Evolutionary conservation across 2,113 vertebrate genomes (phyloP).

Genomic region (Echinops telfairi): DNA sequence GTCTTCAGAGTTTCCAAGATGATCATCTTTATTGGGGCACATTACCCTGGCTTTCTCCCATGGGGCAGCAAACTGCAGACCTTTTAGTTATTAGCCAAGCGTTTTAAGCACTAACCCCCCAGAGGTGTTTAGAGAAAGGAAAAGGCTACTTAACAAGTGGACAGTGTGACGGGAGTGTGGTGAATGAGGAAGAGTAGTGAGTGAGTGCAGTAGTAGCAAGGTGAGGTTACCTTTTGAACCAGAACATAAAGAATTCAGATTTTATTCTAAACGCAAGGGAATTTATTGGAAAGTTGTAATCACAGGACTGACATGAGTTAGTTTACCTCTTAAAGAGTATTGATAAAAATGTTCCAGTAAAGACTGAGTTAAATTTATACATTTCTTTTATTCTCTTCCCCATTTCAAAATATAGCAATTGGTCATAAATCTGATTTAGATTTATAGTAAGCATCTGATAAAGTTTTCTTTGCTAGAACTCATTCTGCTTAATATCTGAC

Average conservation of each 20-base stretch:
- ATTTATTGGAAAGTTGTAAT: not conserved
- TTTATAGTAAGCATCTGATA: not conserved
- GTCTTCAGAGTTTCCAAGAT: not conserved
- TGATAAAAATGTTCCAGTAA: not conserved
- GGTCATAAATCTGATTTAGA: not conserved
- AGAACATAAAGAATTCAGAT: not conserved
- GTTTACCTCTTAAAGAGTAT: constrained; percentile 7
- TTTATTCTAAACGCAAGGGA: not conserved
- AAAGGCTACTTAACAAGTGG: not conserved
- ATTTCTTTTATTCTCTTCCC: not conserved
- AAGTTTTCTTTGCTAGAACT: not conserved
- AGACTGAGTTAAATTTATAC: not conserved
- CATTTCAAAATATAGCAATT: constrained; percentile 21
- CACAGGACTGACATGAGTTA: not conserved
- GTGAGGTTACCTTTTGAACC: not conserved
- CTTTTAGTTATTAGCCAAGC: not conserved
- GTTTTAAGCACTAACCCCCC: not conserved
- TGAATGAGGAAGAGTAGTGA: not conserved
- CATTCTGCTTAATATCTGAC: not conserved
- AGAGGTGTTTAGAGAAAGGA: not conserved
- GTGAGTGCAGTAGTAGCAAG: no score
- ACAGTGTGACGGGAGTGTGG: not conserved
- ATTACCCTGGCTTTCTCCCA: no score
- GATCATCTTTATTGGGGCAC: not conserved
- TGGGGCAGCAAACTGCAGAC: not conserved